These are phyloP conservation scores for Aphidoletes aphidimyza DNA, from an alignment of 2,888 invertebrate species.

Conservation along the genomic window DNA sequence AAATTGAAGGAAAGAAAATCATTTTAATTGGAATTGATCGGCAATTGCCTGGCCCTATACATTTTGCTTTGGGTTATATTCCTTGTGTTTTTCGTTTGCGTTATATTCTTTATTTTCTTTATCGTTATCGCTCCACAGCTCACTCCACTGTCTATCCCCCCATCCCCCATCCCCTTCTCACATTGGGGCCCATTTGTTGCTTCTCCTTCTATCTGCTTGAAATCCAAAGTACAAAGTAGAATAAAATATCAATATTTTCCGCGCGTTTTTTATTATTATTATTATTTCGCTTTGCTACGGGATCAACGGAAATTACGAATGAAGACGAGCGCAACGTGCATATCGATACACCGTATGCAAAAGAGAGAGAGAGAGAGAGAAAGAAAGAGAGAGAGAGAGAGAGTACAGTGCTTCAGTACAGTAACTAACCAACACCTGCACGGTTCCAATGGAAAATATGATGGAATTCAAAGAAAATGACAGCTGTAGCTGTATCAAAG, in stretches of 20 bases:
- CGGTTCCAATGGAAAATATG: too few relatives aligned
- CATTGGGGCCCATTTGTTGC: background rate
- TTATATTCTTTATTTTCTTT: background rate
- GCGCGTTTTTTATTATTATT: constrained; percentile 11
- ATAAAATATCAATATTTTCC: constrained; percentile 21
- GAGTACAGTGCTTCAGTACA: too few relatives aligned
- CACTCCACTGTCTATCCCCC: too few relatives aligned
- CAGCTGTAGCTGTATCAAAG: constrained; percentile 5
- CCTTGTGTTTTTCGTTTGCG: too few relatives aligned
- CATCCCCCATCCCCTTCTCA: too few relatives aligned
- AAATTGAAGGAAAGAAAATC: constrained; percentile 25
- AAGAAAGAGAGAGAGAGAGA: too few relatives aligned
- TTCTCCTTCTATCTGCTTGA: background rate
- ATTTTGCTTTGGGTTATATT: background rate
- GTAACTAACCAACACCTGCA: too few relatives aligned
- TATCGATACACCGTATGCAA: background rate
- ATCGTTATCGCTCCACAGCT: background rate
- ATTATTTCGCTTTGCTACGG: constrained; percentile 7
- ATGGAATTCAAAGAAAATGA: background rate
- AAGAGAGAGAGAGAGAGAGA: background rate
- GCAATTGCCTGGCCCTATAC: background rate
- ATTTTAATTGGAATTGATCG: constrained; percentile 44
- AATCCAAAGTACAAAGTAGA: background rate
- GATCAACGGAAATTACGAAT: constrained; percentile 20
- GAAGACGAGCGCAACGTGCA: constrained; percentile 33